Evolutionary conservation across 2,888 invertebrate genomes (phyloP).

Genomic region (Papilio protenor): DNA sequence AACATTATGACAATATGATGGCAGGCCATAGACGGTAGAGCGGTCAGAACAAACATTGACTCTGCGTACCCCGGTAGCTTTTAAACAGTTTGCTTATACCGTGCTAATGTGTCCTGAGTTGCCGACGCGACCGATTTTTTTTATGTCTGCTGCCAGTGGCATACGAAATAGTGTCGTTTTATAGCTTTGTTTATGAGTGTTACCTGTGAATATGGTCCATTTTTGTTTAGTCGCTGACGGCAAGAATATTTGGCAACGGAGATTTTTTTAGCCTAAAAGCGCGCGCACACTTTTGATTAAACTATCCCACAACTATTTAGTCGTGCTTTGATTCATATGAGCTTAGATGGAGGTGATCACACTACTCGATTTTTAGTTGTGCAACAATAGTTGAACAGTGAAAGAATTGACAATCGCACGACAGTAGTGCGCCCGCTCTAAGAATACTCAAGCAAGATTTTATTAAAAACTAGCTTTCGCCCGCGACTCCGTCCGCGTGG

Average conservation of each 20-base stretch:
- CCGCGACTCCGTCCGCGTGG: no score
- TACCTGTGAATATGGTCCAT: neutral
- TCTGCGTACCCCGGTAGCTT: slow-evolving; percentile 79
- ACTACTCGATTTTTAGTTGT: no score
- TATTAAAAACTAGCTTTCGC: no score
- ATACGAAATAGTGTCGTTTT: slow-evolving; percentile 19
- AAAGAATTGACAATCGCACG: no score
- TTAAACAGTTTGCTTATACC: slow-evolving; percentile 71
- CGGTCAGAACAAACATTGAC: slow-evolving; percentile 68
- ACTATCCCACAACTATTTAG: no score
- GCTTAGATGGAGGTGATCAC: no score
- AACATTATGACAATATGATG: slow-evolving; percentile 32
- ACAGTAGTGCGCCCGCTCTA: no score
- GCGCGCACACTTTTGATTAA: no score
- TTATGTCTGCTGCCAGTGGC: slow-evolving; percentile 29
- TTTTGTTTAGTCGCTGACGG: neutral
- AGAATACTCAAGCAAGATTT: no score
- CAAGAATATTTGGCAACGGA: neutral
- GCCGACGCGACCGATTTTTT: slow-evolving; percentile 53
- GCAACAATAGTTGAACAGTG: no score
- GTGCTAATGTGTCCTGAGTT: slow-evolving; percentile 77
- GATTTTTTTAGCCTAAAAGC: neutral
- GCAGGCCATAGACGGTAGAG: slow-evolving; percentile 22
- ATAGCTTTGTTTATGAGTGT: neutral
- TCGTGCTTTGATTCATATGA: no score